Evolutionary conservation across 2,797 vertebrate species (phyloP), one percentile per base, ranked within the genome.

Genomic region (Artibeus jamaicensis): DNA sequence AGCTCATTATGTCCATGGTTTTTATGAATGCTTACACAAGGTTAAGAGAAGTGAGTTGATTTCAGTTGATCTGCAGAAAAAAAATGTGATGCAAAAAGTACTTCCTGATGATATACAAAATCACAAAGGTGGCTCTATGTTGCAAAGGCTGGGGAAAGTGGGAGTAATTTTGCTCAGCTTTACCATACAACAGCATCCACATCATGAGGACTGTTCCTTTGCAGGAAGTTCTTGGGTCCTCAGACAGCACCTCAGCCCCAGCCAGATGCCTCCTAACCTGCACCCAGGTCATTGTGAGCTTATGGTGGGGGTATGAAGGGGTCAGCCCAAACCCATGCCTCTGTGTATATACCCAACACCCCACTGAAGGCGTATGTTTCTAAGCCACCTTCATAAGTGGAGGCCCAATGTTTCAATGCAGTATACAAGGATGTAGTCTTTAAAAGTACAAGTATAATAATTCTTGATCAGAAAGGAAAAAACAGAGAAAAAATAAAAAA

Each of bases 391-490:
- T 85, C 32, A n/a, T 29, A 83, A 93, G 77, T 53, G 55, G 34
- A 89, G 29, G 11, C n/a, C 87, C 55, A 39, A 59, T 21, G 26
- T 67, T 86, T 88, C n/a, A 59, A 90, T 87, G 65, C 34, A 18
- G 3, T 29, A 9, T 62, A 32, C 9, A 57, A 71, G 21, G 24
- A 29, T 74, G 32, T 82, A 44, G 19, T 46, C 76, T 71, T 90
- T 12, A 87, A 48, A 87, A 87, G 44, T 9, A 68, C 5, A 89
- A 1, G 5, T 29, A 73, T 73, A 48, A 37, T 73, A 59, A 83
- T 78, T 89, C 71, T 91, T 94, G n/a, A 93, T 73, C 46, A 55
- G 42, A 85, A 87, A 57, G 65, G 32, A 87, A 95, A 71, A 73
- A 71, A n/a, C 7, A 73, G 11, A n/a, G 46, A 8, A 15, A 15